Evolutionary conservation across 2,797 vertebrate species (phyloP), one percentile per base, ranked within the genome.

Genomic region (Cyclopterus lumpus): DNA sequence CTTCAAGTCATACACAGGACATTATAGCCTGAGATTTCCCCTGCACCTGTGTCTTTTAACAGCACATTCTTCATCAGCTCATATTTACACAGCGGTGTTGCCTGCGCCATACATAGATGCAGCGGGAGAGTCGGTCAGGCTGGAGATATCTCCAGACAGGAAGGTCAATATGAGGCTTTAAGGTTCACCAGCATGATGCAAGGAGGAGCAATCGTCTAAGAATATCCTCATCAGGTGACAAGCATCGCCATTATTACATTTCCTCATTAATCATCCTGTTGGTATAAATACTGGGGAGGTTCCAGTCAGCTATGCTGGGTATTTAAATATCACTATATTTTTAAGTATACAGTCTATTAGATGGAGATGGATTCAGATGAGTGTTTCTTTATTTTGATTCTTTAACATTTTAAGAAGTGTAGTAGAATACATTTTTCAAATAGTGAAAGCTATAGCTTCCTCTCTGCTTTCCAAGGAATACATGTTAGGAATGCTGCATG

Each of bases 191-290:
- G 80, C 82, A 91, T 95, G 94, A 94, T 93, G 93, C 93, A 95
- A 95, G 85, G 51, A 82, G 73, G 73, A 70, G 94, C 93, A 95
- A 94, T 82, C 80, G 34, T 67, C 92, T 90, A 93, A 91, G 92
- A 93, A 93, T 95, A 94, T 89, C 89, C 73, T 77, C 57, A 87
- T 91, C 81, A 85, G 91, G 85, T 91, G 90, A 89, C 91, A 85
- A 73, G 79, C 82, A 76, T 86, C 55, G 18, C 66, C 80, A 83
- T 92, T 89, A 88, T 83, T 88, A 74, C 83, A 85, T 92, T 91
- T 93, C 89, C 68, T 86, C 86, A 91, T 93, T 89, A 89, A 90
- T 93, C 93, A 92, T 88, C 81, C 69, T 24, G 60, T 79, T 84
- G 84, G 85, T 92, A 93, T 89, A 90, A 88, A 90, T 91, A 88